Evolutionary conservation across 2,888 invertebrate species (phyloP).

Genomic region (Nemoura dubitans): DNA sequence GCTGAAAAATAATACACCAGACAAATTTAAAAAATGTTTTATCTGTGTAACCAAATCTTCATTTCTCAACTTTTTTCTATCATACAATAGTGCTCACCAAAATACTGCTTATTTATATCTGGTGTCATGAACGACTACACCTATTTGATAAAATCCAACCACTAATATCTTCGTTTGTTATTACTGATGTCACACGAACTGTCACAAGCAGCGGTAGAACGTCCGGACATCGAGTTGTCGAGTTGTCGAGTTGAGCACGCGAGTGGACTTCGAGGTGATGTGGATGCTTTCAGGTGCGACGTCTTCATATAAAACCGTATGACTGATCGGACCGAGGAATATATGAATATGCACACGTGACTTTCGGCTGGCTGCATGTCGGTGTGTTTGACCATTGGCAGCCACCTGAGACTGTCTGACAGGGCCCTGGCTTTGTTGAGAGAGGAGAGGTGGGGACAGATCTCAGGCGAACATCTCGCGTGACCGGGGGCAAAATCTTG

Average conservation of each 20-base stretch:
- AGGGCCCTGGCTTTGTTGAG: background rate
- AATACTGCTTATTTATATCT: background rate
- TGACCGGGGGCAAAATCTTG: background rate
- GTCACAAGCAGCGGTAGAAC: background rate
- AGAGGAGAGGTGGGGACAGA: background rate
- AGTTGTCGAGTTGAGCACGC: background rate
- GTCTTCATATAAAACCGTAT: conserved; percentile 4
- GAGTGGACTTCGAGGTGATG: background rate
- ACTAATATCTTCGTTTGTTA: background rate
- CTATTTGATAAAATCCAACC: background rate
- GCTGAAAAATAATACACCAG: background rate
- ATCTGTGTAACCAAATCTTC: too few relatives aligned
- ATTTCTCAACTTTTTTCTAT: too few relatives aligned
- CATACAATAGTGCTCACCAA: background rate
- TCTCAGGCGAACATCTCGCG: background rate
- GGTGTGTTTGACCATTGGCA: conserved; percentile 27
- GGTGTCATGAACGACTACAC: background rate
- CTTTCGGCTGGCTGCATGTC: background rate
- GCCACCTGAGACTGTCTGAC: background rate
- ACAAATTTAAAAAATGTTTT: background rate
- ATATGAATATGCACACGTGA: conserved; percentile 12
- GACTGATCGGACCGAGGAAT: background rate
- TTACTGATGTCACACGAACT: background rate
- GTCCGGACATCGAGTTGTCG: background rate
- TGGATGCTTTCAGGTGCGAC: background rate